A percentile compares a stretch with the other conserved stretches of the same genome.
Conservation (phyloP, 2,113 vertebrate species). For the Piprites chloris region DNA sequence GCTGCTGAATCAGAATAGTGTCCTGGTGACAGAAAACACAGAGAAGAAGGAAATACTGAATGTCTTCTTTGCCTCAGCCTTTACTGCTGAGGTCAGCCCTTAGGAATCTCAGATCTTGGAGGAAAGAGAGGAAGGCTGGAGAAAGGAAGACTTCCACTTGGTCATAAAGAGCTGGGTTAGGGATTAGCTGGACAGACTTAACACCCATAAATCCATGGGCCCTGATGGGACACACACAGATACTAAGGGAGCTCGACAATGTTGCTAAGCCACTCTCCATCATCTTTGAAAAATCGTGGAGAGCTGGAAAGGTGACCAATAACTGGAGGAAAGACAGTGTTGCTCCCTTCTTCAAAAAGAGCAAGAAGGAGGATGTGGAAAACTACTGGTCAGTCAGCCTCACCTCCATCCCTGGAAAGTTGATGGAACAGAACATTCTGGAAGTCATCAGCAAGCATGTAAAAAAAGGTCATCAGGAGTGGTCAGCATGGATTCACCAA, state of each 20-base stretch:
- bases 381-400: neutral
- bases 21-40: neutral
- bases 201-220: neutral
- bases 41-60: neutral
- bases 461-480: neutral
- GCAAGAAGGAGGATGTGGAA: fast-evolving
- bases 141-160: neutral
- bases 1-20: neutral
- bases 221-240: neutral
- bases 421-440: neutral
- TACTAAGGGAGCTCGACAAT: neutral
- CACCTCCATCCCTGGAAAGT: neutral
- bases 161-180: neutral
- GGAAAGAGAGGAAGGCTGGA: neutral
- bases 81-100: neutral
- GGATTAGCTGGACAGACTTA: neutral
- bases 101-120: neutral
- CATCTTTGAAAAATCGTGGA: neutral
- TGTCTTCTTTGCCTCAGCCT: neutral
- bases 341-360: neutral
- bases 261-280: neutral
- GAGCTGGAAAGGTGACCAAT: neutral
- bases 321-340: neutral
- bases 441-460: fast-evolving
- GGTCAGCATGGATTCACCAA: neutral